Evolutionary conservation across 2,797 vertebrate genomes (phyloP).

Genomic region (Macrochelys suwanniensis): DNA sequence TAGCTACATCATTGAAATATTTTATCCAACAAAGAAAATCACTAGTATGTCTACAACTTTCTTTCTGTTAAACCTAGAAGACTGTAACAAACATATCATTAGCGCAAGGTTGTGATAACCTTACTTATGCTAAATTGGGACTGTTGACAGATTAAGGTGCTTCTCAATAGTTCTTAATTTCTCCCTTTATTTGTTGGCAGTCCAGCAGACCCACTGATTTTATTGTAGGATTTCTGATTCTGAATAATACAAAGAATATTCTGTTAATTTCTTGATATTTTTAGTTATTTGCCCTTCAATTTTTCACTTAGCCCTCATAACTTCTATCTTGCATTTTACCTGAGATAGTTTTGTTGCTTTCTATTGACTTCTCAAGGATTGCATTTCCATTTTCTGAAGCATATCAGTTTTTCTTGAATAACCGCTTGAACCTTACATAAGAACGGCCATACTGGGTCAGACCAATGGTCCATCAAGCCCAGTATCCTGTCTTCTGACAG

Average conservation of each 20-base stretch:
- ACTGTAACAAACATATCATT: slow-evolving; percentile 1
- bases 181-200: background rate
- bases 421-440: background rate
- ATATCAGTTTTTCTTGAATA: background rate
- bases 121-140: background rate
- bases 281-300: background rate
- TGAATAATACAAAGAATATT: background rate
- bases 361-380: background rate
- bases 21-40: background rate
- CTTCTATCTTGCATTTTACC: background rate
- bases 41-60: background rate
- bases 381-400: background rate
- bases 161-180: background rate
- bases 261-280: background rate
- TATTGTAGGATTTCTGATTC: background rate
- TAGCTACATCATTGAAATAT: background rate
- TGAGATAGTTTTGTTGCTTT: background rate
- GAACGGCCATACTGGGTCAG: no score
- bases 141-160: background rate
- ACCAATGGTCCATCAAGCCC: no score
- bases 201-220: background rate
- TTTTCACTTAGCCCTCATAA: background rate
- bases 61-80: background rate
- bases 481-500: no score
- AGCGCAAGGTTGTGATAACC: background rate